Percentiles rank a stretch among this genome's conserved stretches.
These are phyloP conservation scores for Buceros bicornis DNA, from an alignment of 2,797 vertebrate genomes.

Conservation along the genomic window DNA sequence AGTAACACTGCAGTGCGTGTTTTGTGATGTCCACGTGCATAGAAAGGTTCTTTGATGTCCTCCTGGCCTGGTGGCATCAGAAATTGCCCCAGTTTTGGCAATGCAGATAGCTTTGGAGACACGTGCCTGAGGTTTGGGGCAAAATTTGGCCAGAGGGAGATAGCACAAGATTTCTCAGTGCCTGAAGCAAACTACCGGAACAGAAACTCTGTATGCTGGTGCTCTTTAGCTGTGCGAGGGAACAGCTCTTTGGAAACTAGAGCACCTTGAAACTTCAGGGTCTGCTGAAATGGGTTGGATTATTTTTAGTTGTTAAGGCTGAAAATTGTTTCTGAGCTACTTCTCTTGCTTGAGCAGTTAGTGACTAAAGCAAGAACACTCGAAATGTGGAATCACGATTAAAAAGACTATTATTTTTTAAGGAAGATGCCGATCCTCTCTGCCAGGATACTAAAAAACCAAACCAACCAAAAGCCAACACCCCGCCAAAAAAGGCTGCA, in stretches of 20 bases:
- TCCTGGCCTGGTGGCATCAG: background rate
- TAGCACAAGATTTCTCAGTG: background rate
- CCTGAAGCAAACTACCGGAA: background rate
- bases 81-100: background rate
- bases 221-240: background rate
- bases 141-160: background rate
- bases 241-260: background rate
- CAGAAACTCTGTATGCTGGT: background rate
- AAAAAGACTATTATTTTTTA: background rate
- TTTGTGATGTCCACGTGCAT: accelerated
- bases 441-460: background rate
- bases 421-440: background rate
- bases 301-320: background rate
- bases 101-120: background rate
- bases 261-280: background rate
- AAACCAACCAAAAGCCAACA: background rate
- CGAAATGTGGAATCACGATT: background rate
- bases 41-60: background rate
- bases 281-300: background rate
- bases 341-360: background rate
- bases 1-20: accelerated
- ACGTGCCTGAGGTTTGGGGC: accelerated
- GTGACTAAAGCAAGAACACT: background rate
- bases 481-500: background rate
- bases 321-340: background rate